A percentile compares a stretch with the other conserved stretches of the same genome.
phyloP scores from a whole-genome alignment of 2,888 invertebrate genomes.

The Stenolophus ochropezus region DNA sequence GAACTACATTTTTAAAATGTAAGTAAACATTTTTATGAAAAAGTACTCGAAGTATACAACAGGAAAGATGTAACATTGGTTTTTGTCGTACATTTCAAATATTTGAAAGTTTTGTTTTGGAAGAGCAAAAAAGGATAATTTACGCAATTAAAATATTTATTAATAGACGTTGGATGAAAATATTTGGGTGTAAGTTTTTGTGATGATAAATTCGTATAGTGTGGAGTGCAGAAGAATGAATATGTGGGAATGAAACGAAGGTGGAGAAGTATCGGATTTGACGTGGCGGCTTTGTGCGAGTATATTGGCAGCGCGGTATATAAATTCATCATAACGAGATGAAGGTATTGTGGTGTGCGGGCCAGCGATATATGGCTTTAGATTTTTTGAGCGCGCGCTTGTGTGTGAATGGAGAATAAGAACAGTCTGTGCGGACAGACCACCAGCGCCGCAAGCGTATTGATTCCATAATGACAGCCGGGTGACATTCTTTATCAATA shows the following conservation, averaged over 20 bases:
- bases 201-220: too few species aligned
- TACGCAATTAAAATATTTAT: too few species aligned
- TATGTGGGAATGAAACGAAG: conserved; percentile 24
- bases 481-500: conserved; percentile 82
- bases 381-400: conserved; percentile 37
- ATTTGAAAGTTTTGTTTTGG: too few species aligned
- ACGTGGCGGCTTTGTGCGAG: conserved; percentile 36
- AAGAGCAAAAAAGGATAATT: too few species aligned
- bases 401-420: conserved; percentile 39
- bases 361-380: conserved; percentile 47
- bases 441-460: conserved; percentile 67
- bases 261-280: conserved; percentile 25
- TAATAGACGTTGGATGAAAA: too few species aligned
- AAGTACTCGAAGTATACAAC: too few species aligned
- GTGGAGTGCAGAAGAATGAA: background rate
- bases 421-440: conserved; percentile 23
- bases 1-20: too few species aligned
- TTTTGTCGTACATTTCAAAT: too few species aligned
- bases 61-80: too few species aligned
- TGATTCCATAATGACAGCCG: conserved; percentile 79
- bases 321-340: conserved; percentile 58
- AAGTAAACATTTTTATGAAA: too few species aligned
- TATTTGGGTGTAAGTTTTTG: too few species aligned
- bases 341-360: conserved; percentile 50
- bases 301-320: conserved; percentile 40